Evolutionary conservation across 2,888 invertebrate genomes (phyloP).

Genomic region (Acronicta leporina): DNA sequence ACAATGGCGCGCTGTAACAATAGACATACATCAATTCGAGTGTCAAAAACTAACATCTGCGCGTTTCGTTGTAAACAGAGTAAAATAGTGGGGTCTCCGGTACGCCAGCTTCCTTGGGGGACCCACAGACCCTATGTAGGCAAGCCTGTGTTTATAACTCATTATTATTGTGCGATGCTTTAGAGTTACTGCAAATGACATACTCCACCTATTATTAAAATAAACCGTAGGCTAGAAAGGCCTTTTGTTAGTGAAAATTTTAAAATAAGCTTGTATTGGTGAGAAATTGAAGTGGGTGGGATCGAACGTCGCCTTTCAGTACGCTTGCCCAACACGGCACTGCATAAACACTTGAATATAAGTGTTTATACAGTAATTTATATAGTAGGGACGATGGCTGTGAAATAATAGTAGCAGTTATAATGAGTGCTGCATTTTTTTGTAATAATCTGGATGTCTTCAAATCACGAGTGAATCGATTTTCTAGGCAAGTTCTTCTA

Average conservation of each 20-base stretch:
- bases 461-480: no score
- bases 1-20: conserved; percentile 81
- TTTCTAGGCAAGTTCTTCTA: no score
- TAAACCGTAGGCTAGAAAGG: conserved; percentile 77
- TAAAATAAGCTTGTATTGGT: conserved; percentile 71
- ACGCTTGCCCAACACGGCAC: conserved; percentile 63
- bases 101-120: conserved; percentile 79
- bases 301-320: conserved; percentile 70
- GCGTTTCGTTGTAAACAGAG: conserved; percentile 84
- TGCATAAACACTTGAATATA: conserved; percentile 65
- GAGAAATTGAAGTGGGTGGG: conserved; percentile 75
- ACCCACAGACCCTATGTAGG: conserved; percentile 62
- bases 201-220: conserved; percentile 86
- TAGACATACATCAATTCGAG: conserved; percentile 87
- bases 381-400: conserved; percentile 55
- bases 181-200: conserved; percentile 87
- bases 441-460: no score
- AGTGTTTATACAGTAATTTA: conserved; percentile 74
- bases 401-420: conserved; percentile 47
- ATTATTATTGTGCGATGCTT: conserved; percentile 86
- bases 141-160: conserved; percentile 86
- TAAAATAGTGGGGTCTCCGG: conserved; percentile 77
- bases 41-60: conserved; percentile 90
- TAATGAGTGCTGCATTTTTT: conserved; percentile 24
- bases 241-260: conserved; percentile 78